Base-by-base conservation (phyloP, 2,888 invertebrate species). In the Nesidiocoris tenuis region DNA sequence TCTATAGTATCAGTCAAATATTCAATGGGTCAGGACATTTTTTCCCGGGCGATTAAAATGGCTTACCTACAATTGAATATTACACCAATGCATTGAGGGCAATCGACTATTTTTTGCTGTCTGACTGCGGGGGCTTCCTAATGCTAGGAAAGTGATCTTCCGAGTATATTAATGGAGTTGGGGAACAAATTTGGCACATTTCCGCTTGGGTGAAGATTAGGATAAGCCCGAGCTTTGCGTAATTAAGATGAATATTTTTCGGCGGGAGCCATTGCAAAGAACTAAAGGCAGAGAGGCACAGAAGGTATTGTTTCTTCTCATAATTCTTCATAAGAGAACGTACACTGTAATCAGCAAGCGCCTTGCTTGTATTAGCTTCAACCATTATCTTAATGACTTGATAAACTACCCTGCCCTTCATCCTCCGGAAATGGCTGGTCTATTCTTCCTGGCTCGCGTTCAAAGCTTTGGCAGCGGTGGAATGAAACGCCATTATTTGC, bases 191-290 rank as follows among this genome's bases (percentile, higher is more conserved):
- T 39, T 39, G 39, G 39, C 39, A 39, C 39, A 12, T 64, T 24
- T 7, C 1, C 22, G 23, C n/a, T 25, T n/a, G 24, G n/a, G 64
- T 21, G 64, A 25, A n/a, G 25, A 64, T 64, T 56, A 18, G 59
- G 24, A 23, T 70, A 25, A 59, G 70, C 25, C 18, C 54, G 23
- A n/a, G 7, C 54, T 24, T 19, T 21, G 19, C 24, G 57, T 70
- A 70, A 70, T 70, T 70, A 59, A 59, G 70, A 70, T 70, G 56
- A 70, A 70, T 70, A 70, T 70, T 70, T 70, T 67, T 39, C 19
- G 21, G 23, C 17, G 59, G 1, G 70, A 25, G 18, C 17, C 2
- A 19, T 23, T 18, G 24, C 70, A 59, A 70, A 70, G 57, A 59
- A 57, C 56, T 25, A 16, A 70, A 70, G 56, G 57, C 23, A 23